Evolutionary conservation across 23 tunicate genomes (phyloP), one percentile per base, ranked within the genome.

Genomic region (Trididemnum miniatum): DNA sequence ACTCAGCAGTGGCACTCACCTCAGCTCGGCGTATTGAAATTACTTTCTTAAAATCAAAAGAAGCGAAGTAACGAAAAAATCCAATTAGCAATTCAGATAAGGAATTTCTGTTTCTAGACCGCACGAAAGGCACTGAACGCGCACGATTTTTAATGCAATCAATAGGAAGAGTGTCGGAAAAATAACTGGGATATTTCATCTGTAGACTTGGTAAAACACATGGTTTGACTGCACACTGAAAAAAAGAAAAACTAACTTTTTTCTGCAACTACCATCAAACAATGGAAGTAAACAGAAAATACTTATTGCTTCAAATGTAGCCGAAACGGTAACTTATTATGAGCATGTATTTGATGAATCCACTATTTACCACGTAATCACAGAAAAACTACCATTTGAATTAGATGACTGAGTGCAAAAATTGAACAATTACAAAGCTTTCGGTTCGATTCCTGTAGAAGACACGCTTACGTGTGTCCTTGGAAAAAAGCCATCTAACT

Each of bases 31-130:
- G 49, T n/a, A 90, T 79, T 1, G 89, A 90, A 37, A 85, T 85
- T 22, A 90, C 86, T 73, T 74, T 51, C 26, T 31, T 32, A 54
- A 79, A 90, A 76, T 90, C 79, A 63, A 85, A 90, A 25, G 4
- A 1, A 1, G 89, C 37, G 44, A 62, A 90, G 65, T 90, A 90
- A 27, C 69, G 59, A 39, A 90, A 85, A 76, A 85, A 90, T 65
- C 88, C 84, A 64, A 52, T 35, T 35, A 90, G 57, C 18, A 90
- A 82, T 29, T 90, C 82, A 35, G 82, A 90, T 18, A 90, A 75
- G 1, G 89, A 24, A 50, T 79, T 77, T 38, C 31, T 38, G 86
- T 90, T 90, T 49, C 29, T 23, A 2, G 82, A 77, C 30, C 31
- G 3, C 26, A 5, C 5, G 4, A 31, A 0, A 1, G 86, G 86